Percentiles rank a stretch among this genome's conserved stretches.
Conservation (phyloP, 2,113 vertebrate genomes). For the Actenoides lindsayi region DNA sequence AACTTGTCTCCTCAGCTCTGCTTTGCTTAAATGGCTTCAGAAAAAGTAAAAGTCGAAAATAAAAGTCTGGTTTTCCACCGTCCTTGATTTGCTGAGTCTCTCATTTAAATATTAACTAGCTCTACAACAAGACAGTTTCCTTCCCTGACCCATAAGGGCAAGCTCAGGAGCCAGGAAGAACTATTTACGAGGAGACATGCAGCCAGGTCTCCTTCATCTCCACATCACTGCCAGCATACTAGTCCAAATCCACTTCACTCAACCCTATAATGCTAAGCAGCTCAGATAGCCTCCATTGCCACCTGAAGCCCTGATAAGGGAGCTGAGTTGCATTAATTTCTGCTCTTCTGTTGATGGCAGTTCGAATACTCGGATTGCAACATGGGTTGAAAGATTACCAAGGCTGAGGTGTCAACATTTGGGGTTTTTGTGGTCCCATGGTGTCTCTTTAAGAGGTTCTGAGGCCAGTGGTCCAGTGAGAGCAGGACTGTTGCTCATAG, state of each 20-base stretch:
- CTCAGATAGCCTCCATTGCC: not conserved
- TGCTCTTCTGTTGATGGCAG: rapidly evolving
- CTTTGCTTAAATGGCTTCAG: not conserved
- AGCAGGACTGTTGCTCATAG: not conserved
- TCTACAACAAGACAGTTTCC: not conserved
- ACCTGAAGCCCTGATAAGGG: not conserved
- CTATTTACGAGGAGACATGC: not conserved
- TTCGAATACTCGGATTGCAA: rapidly evolving
- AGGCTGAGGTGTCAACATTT: not conserved
- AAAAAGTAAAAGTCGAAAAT: not conserved
- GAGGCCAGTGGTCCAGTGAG: not conserved
- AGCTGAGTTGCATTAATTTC: not conserved
- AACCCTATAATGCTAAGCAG: not conserved
- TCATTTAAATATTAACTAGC: not conserved
- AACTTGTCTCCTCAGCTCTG: not conserved
- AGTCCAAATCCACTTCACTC: not conserved
- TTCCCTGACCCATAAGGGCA: not conserved
- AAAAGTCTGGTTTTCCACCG: not conserved
- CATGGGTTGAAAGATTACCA: not conserved
- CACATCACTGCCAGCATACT: not conserved
- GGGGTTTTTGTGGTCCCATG: not conserved
- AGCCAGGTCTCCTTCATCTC: not conserved
- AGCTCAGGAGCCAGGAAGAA: not conserved
- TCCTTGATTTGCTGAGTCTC: not conserved
- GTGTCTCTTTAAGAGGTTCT: not conserved